Evolutionary conservation across 2,113 vertebrate genomes (phyloP).

Genomic region (Periophthalmodon schlosseri): DNA sequence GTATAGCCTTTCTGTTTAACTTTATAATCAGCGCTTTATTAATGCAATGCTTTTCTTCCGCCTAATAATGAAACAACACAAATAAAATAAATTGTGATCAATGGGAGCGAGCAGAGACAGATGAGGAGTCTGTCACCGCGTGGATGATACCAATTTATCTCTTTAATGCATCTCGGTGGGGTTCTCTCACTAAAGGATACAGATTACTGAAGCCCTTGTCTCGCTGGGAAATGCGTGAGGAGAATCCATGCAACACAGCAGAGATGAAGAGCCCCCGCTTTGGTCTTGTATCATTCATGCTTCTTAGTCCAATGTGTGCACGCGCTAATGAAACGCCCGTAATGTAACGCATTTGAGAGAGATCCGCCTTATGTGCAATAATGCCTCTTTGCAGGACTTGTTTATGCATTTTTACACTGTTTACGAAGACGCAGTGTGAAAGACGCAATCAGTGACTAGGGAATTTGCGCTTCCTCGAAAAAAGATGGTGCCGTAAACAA

Average conservation of each 20-base stretch:
- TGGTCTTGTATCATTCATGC: constrained; percentile 66
- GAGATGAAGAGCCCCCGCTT: constrained; percentile 62
- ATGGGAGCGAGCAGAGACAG: constrained; percentile 81
- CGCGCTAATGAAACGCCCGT: constrained; percentile 10
- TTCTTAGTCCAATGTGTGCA: constrained; percentile 50
- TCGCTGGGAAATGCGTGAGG: constrained; percentile 75
- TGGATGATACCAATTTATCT: constrained; percentile 85
- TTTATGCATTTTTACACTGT: constrained; percentile 5
- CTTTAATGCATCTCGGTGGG: constrained; percentile 84
- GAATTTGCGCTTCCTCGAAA: constrained; percentile 44
- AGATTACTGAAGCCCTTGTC: constrained; percentile 79
- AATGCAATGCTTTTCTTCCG: constrained; percentile 79
- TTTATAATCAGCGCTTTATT: constrained; percentile 81
- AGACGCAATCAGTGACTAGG: constrained; percentile 35
- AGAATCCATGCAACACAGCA: constrained; percentile 70
- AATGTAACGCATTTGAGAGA: constrained; percentile 14
- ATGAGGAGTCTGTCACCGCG: constrained; percentile 82
- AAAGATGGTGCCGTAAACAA: constrained; percentile 52
- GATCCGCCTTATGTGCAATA: not conserved
- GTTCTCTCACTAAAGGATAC: constrained; percentile 81
- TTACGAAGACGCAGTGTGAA: constrained; percentile 16
- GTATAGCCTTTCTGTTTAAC: constrained; percentile 77
- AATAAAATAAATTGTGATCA: constrained; percentile 86
- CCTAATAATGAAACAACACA: constrained; percentile 83
- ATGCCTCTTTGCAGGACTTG: constrained; percentile 12